Conservation (phyloP, 2,113 vertebrate genomes). For the Mixornis gularis region DNA sequence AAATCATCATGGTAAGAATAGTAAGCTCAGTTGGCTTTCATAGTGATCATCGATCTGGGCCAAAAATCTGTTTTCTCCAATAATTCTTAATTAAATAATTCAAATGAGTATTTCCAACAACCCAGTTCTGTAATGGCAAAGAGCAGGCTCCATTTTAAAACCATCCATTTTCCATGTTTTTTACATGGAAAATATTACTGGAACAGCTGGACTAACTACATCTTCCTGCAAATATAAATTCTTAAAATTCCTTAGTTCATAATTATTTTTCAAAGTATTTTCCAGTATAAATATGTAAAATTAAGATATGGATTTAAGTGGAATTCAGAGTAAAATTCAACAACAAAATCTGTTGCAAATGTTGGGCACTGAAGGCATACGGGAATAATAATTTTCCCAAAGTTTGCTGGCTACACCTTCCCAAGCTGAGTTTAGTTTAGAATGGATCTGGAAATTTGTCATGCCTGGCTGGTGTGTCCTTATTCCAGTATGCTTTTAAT, state of each 20-base stretch:
- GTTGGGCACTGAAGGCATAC: background rate
- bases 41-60: background rate
- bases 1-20: background rate
- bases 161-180: too few species aligned
- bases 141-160: background rate
- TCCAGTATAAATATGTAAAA: background rate
- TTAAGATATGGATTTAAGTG: background rate
- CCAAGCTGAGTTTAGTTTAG: background rate
- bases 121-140: background rate
- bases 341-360: background rate
- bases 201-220: background rate
- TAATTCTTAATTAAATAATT: background rate
- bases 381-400: background rate
- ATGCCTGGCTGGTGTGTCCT: background rate
- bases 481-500: background rate
- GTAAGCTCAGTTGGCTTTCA: background rate
- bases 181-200: background rate
- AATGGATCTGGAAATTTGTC: background rate
- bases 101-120: background rate
- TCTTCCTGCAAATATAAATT: background rate
- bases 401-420: background rate
- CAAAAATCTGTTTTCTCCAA: background rate
- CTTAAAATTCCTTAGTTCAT: background rate
- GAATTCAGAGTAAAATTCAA: background rate
- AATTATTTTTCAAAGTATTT: background rate